Conservation (phyloP, 2,888 invertebrate genomes). For the Cryptocheilus praepositus region DNA sequence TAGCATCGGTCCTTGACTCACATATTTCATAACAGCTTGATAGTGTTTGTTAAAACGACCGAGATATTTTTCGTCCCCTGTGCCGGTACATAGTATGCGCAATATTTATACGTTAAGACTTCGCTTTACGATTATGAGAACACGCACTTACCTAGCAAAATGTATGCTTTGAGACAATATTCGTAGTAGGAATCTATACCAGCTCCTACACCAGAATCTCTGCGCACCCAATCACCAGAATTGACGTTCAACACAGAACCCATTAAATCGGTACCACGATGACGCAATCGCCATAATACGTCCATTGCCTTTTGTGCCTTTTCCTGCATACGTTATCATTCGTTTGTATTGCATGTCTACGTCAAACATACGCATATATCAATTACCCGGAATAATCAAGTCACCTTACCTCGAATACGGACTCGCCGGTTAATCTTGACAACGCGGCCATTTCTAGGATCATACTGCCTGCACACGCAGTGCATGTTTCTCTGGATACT, state of each 20-base stretch:
- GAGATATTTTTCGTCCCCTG: conserved; percentile 92
- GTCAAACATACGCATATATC: neutral
- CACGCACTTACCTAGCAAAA: conserved; percentile 81
- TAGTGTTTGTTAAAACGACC: conserved; percentile 97
- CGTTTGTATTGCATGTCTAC: neutral
- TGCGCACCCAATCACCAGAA: conserved; percentile 97
- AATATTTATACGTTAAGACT: neutral
- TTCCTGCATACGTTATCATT: conserved; percentile 75
- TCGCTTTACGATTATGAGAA: conserved; percentile 1
- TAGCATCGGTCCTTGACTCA: conserved; percentile 95
- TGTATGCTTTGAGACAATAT: conserved; percentile 97
- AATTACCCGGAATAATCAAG: neutral
- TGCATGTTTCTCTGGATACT: conserved; percentile 93
- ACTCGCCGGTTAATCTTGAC: conserved; percentile 93
- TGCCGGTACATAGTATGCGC: neutral
- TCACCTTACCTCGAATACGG: conserved; percentile 85
- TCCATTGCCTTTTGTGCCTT: conserved; percentile 98
- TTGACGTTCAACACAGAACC: conserved; percentile 98
- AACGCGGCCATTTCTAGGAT: conserved; percentile 98
- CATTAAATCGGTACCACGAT: conserved; percentile 94
- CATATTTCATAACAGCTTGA: conserved; percentile 97
- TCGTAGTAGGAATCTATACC: conserved; percentile 99
- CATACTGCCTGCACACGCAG: conserved; percentile 98
- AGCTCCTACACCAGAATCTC: conserved; percentile 98
- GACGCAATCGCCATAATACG: conserved; percentile 94